Evolutionary conservation across 1,140 invertebrate genomes (phyloP), one percentile per base, ranked within the genome.

Genomic region (Sinonovacula constricta): DNA sequence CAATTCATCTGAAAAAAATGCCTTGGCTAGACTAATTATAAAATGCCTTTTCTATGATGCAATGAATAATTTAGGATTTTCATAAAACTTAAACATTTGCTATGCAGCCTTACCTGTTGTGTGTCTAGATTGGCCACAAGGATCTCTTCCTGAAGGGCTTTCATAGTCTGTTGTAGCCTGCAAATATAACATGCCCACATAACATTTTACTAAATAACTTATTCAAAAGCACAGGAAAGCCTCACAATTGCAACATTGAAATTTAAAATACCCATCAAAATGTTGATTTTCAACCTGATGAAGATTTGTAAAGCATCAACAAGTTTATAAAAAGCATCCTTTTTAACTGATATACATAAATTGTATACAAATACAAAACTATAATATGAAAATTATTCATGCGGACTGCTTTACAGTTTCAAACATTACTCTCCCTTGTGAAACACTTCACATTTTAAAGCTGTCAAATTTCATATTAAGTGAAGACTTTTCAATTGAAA

Each of bases 131-230:
- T 79, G 59, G 76, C 68, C 56, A 70, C 68, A 30, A 74, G 78
- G 26, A 85, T 80, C 56, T 88, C 86, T 59, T 81, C 71, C 49
- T 88, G 86, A 26, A 88, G 59, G n/a, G 84, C 82, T 63, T 82
- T 83, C 80, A 88, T 83, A 14, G 86, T 88, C 0, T 85, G 77
- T 56, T 86, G 85, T 65, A 88, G 63, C 63, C 82, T 86, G 68
- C 54, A 76, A 71, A 45, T 18, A 63, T 1, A 63, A 33, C 10
- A 63, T 33, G 18, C 0, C 15, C n/a, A 34, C 34, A 39, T 31
- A 63, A 26, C 10, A 30, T 14, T 18, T 1, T n/a, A 10, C 18
- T 18, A 2, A 63, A 14, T n/a, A 39, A 18, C 31, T 33, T 34
- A 49, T 10, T 33, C 1, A 60, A 30, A 34, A 53, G 12, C 26